Conservation (phyloP, 2,888 invertebrate species). For the Synanthedon andrenaeformis region DNA sequence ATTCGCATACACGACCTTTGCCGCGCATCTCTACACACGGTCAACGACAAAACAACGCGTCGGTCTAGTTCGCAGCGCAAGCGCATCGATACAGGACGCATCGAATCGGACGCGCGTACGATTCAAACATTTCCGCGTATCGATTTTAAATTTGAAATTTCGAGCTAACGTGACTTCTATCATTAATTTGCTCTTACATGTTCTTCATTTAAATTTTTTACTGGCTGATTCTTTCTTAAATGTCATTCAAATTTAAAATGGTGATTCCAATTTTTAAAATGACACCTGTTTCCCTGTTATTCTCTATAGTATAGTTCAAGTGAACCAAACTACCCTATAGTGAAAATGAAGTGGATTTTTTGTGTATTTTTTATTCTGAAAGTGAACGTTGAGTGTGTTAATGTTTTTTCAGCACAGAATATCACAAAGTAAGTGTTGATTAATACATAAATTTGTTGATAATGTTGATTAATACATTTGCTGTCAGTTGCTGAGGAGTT, state of each 20-base stretch:
- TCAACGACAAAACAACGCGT: conserved; percentile 10
- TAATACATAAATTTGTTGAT: too few relatives aligned
- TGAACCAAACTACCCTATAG: not conserved
- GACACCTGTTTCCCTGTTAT: too few relatives aligned
- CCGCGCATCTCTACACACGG: conserved; percentile 15
- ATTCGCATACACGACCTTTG: conserved; percentile 9
- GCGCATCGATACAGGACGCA: conserved; percentile 13
- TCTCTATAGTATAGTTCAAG: too few relatives aligned
- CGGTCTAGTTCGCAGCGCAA: conserved; percentile 21
- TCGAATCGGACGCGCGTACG: conserved; percentile 4
- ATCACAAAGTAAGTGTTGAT: not conserved
- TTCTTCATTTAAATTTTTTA: too few relatives aligned
- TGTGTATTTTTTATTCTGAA: not conserved
- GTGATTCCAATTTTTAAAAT: too few relatives aligned
- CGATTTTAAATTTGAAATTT: too few relatives aligned
- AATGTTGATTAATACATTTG: not conserved
- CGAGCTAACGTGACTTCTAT: too few relatives aligned
- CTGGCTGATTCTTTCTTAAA: too few relatives aligned
- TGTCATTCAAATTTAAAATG: too few relatives aligned
- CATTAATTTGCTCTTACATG: too few relatives aligned
- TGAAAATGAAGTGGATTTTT: conserved; percentile 2
- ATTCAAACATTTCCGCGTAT: conserved; percentile 7
- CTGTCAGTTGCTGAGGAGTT: too few relatives aligned
- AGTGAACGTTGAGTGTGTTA: not conserved
- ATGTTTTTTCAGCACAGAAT: not conserved